A percentile compares a stretch with the other conserved stretches of the same genome.
phyloP scores from a whole-genome alignment of 2,797 vertebrate genomes.

The Hemibagrus guttatus region DNA sequence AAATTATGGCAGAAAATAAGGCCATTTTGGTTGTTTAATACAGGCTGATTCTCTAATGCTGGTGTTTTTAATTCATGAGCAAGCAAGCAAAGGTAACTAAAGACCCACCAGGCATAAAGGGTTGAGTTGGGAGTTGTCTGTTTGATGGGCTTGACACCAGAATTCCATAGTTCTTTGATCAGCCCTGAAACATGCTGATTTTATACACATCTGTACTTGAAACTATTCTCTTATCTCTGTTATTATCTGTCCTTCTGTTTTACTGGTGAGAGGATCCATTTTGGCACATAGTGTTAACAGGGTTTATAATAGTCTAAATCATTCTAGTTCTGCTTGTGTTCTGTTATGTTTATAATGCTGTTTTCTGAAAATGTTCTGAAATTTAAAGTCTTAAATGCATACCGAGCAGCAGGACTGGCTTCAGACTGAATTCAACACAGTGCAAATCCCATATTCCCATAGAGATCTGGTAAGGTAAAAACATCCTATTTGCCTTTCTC shows the following conservation, averaged over 20 bases:
- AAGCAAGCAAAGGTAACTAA: conserved; percentile 20
- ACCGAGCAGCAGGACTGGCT: neutral
- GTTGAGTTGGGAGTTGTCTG: conserved; percentile 12
- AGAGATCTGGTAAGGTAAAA: neutral
- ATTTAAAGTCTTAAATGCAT: neutral
- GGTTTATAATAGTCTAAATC: conserved; percentile 2
- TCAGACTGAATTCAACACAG: neutral
- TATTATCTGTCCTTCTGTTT: neutral
- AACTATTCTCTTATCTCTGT: neutral
- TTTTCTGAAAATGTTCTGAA: neutral
- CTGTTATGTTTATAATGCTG: neutral
- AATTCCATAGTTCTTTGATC: conserved; percentile 31
- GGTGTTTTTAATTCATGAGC: conserved; percentile 58
- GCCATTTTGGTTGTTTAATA: conserved; percentile 64
- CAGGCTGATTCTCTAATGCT: conserved; percentile 57
- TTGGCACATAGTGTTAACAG: neutral
- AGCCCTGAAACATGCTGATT: neutral
- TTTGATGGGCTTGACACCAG: conserved; percentile 13
- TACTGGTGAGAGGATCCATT: neutral
- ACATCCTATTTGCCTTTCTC: neutral
- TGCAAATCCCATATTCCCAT: neutral
- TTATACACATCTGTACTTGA: neutral
- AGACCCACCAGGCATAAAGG: conserved; percentile 1
- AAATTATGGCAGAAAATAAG: conserved; percentile 66
- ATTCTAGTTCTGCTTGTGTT: conserved; percentile 9